A percentile compares a stretch with the other conserved stretches of the same genome.
phyloP scores from a whole-genome alignment of 2,797 vertebrate genomes.

The Parauchenoglanis ngamensis region DNA sequence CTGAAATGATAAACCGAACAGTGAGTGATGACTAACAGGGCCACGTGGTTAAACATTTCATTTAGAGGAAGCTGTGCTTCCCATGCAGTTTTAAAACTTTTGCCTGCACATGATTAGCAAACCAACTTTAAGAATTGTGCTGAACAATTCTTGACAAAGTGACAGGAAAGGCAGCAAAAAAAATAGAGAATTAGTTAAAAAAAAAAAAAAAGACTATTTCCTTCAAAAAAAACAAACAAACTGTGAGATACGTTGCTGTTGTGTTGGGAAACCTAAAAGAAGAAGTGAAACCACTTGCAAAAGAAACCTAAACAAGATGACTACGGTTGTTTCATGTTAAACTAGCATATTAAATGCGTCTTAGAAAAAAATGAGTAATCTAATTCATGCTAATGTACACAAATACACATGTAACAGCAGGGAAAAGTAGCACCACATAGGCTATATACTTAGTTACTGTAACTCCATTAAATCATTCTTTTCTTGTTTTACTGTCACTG shows the following conservation, averaged over 20 bases:
- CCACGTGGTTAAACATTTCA: neutral
- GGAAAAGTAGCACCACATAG: neutral
- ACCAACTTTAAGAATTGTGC: neutral
- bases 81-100: neutral
- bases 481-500: neutral
- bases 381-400: conserved; percentile 14
- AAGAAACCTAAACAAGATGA: conserved; percentile 28
- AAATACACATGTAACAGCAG: neutral
- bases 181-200: neutral
- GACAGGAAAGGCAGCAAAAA: neutral
- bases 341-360: neutral
- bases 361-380: conserved; percentile 22
- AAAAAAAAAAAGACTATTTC: neutral
- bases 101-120: neutral
- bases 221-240: conserved; percentile 28
- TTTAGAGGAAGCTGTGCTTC: conserved; percentile 15
- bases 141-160: neutral
- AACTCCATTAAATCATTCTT: neutral
- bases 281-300: conserved; percentile 64
- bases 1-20: neutral
- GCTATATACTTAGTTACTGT: neutral
- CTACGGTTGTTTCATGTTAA: conserved; percentile 28
- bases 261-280: conserved; percentile 50
- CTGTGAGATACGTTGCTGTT: conserved; percentile 40
- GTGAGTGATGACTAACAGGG: conserved; percentile 10